A percentile compares a stretch with the other conserved stretches of the same genome.
These are phyloP conservation scores for Petrolisthes cinctipes DNA, from an alignment of 2,888 invertebrate species.

Conservation along the genomic window DNA sequence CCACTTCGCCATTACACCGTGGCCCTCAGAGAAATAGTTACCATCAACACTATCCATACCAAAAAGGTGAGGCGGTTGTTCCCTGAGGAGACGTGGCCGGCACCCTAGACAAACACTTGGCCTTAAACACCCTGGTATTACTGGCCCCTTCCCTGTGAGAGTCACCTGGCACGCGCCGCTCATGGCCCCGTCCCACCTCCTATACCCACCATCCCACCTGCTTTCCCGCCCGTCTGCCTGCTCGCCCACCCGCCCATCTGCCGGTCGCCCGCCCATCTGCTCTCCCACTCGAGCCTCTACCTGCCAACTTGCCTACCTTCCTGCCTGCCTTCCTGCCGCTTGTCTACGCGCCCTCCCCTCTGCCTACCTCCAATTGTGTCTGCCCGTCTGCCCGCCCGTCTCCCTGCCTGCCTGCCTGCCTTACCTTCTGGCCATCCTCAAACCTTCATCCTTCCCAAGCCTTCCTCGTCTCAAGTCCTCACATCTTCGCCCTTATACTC, in stretches of 20 bases:
- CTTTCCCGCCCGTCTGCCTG: not conserved
- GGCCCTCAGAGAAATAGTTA: not conserved
- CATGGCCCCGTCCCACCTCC: not conserved
- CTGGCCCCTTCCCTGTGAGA: slow-evolving; percentile 9
- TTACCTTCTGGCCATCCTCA: no score
- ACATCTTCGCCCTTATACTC: slow-evolving; percentile 12
- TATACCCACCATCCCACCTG: not conserved
- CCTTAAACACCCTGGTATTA: slow-evolving; percentile 17
- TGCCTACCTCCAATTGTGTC: not conserved
- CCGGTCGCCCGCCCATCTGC: not conserved
- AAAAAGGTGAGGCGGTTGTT: not conserved
- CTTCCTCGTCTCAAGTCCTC: no score
- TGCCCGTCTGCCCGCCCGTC: no score
- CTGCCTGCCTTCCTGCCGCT: not conserved
- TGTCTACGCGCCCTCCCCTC: slow-evolving; percentile 2
- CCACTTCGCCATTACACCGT: not conserved
- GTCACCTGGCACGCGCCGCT: slow-evolving; percentile 29
- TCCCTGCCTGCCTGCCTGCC: no score
- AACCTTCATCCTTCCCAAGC: no score
- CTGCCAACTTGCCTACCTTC: not conserved
- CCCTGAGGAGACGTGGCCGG: not conserved
- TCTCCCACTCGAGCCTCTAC: not conserved
- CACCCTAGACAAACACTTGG: slow-evolving; percentile 32
- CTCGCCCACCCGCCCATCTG: not conserved
- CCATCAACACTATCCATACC: not conserved